phyloP scores from a whole-genome alignment of 2,888 invertebrate species.

The Stenodera caucasica region DNA sequence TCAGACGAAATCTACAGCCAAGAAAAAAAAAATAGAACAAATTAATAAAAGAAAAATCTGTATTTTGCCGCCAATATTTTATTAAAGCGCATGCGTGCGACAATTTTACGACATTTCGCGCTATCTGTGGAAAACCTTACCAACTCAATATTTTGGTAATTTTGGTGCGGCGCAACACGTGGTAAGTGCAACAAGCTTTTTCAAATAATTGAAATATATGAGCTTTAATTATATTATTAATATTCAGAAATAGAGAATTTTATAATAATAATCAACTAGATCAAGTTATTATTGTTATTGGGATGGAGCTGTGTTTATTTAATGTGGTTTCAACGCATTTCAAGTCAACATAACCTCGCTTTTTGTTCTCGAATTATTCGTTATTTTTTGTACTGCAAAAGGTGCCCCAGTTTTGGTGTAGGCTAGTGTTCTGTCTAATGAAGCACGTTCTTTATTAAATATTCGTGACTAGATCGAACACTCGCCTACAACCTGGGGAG shows the following conservation, averaged over 20 bases:
- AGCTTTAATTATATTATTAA: not conserved
- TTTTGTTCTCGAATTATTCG: constrained; percentile 9
- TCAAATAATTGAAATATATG: too few species aligned
- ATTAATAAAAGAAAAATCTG: too few species aligned
- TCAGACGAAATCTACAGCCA: too few species aligned
- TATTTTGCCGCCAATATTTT: constrained; percentile 10
- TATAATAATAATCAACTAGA: too few species aligned
- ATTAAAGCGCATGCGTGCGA: constrained; percentile 27
- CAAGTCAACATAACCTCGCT: constrained; percentile 29
- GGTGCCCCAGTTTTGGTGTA: constrained; percentile 38
- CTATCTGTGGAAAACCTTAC: constrained; percentile 31
- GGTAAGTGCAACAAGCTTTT: constrained; percentile 17
- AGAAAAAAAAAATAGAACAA: too few species aligned
- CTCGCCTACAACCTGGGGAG: constrained; percentile 51
- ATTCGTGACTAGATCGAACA: constrained; percentile 55
- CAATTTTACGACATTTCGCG: constrained; percentile 31
- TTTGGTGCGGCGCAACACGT: constrained; percentile 31
- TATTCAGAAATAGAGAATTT: too few species aligned
- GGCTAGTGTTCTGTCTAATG: constrained; percentile 53
- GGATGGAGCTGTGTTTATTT: too few species aligned
- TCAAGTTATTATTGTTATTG: too few species aligned
- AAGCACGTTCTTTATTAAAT: constrained; percentile 36
- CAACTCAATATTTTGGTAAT: constrained; percentile 35
- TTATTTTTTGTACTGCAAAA: constrained; percentile 6
- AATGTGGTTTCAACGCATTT: too few species aligned